Evolutionary conservation across 2,797 vertebrate species (phyloP).

Genomic region (Mus minutoides): DNA sequence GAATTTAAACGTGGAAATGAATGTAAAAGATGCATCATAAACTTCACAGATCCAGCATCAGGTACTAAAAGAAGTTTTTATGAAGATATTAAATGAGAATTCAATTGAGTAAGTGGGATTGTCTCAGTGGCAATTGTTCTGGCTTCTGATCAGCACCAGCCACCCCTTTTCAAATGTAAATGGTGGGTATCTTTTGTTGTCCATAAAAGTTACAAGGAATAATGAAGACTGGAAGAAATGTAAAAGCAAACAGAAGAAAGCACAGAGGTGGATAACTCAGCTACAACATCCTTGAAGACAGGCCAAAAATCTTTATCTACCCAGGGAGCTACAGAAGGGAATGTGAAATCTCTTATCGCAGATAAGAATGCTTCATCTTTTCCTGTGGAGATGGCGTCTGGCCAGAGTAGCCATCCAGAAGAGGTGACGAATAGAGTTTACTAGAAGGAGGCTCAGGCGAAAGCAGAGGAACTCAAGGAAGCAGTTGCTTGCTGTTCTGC

Average conservation of each 20-base stretch:
- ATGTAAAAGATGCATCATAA: constrained; percentile 84
- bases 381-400: constrained; percentile 61
- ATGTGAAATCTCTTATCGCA: constrained; percentile 61
- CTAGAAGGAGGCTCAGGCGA: constrained; percentile 67
- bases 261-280: constrained; percentile 67
- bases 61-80: constrained; percentile 82
- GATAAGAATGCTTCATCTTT: constrained; percentile 58
- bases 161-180: constrained; percentile 82
- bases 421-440: constrained; percentile 54
- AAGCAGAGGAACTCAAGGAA: constrained; percentile 68
- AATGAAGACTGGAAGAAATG: constrained; percentile 72
- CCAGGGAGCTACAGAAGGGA: constrained; percentile 55
- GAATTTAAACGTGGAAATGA: constrained; percentile 82
- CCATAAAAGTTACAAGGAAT: constrained; percentile 80
- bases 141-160: constrained; percentile 52
- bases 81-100: constrained; percentile 83
- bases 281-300: constrained; percentile 74
- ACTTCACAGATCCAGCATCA: constrained; percentile 79
- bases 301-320: constrained; percentile 76
- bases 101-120: constrained; percentile 74
- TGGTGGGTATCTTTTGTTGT: constrained; percentile 78
- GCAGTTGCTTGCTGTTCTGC: constrained; percentile 69
- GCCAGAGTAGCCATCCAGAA: constrained; percentile 66
- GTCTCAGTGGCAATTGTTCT: constrained; percentile 76
- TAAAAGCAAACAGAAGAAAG: constrained; percentile 77